Base-by-base conservation (phyloP, 2,888 invertebrate species). In the Ellobium chinense region DNA sequence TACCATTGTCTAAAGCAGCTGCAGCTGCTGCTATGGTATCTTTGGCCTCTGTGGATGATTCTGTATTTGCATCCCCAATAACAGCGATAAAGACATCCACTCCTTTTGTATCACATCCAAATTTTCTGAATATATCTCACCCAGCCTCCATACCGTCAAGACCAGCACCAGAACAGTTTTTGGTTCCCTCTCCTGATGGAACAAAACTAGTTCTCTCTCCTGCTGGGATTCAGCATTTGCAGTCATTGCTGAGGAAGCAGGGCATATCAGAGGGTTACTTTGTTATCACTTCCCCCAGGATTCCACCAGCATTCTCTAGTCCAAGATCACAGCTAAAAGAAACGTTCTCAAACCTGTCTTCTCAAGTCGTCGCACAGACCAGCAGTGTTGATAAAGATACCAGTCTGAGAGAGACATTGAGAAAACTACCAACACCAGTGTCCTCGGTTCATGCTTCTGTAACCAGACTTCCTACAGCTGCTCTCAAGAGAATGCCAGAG, bases 231-330 rank as follows among this genome's bases (percentile, higher is more conserved):
- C n/a, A 66, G 27, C 80, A 80, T 27, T 7, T 80, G 24, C 80
- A 80, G 60, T 58, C 66, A 3, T 34, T 80, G 34, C 73, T 80
- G 5, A 37, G 80, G 21, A 73, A 68, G 31, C 65, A 65, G 36
- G 80, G 80, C 12, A 80, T 60, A 12, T 68, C 73, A 29, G 80
- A 80, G 29, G 80, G 80, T 21, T 80, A 80, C 60, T 80, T 80
- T 58, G 54, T 80, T 66, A 80, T 80, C 24, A 74, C 74, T 14
- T 68, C 80, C 18, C 80, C 80, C 21, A 65, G 80, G 27, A 31
- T 60, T 66, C 34, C 73, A 24, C 54, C 63, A 63, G 14, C 29
- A 2, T n/a, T 24, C n/a, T 9, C 60, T 37, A 46, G 46, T 46
- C 9, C 46, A 46, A 46, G 46, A 7, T 12, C 46, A 46, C 9